A percentile compares a stretch with the other conserved stretches of the same genome.
phyloP scores from a whole-genome alignment of 2,797 vertebrate species.

The Trichosurus vulpecula region DNA sequence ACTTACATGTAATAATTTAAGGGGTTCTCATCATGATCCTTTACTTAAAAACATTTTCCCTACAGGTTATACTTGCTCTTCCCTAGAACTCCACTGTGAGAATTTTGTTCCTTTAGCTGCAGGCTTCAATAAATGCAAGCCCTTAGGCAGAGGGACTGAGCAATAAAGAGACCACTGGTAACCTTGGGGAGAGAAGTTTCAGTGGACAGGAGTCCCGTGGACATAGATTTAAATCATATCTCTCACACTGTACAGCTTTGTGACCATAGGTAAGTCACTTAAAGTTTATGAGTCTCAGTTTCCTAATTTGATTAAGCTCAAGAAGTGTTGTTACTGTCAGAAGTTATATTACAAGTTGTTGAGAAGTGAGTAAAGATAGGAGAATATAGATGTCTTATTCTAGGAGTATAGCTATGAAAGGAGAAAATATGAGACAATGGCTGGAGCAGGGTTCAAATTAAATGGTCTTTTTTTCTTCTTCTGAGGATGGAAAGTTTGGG shows the following conservation, averaged over 20 bases:
- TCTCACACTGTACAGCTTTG: not conserved
- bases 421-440: not conserved
- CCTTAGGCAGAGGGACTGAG: not conserved
- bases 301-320: not conserved
- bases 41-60: not conserved
- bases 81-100: not conserved
- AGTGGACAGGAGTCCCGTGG: not conserved
- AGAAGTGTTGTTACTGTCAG: not conserved
- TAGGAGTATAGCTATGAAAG: not conserved
- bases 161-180: not conserved
- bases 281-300: not conserved
- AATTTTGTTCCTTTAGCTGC: not conserved
- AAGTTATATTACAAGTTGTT: not conserved
- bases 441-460: not conserved
- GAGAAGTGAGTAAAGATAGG: not conserved
- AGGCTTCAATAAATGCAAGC: not conserved
- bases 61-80: not conserved
- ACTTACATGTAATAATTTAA: not conserved
- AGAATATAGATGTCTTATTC: not conserved
- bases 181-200: not conserved
- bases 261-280: not conserved
- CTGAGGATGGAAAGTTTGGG: not conserved
- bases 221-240: not conserved
- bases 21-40: not conserved
- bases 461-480: not conserved